A percentile compares a stretch with the other conserved stretches of the same genome.
phyloP scores from a whole-genome alignment of 2,888 invertebrate species.

The Orthosia incerta region DNA sequence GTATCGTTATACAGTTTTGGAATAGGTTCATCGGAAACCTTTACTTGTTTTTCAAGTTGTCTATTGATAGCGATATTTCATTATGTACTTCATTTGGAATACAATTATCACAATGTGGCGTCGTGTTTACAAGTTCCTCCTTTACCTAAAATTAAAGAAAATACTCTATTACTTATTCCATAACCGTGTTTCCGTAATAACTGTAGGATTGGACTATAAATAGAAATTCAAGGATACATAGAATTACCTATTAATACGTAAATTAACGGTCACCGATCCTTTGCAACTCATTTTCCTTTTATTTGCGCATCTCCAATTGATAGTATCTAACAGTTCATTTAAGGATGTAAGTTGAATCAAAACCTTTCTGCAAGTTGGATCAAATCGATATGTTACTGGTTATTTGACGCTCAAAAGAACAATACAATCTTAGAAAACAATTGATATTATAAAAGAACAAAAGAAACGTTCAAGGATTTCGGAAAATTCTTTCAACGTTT shows the following conservation, averaged over 20 bases:
- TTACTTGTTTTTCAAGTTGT: conserved; percentile 1
- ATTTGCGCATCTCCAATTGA: not conserved
- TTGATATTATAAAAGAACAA: conserved; percentile 5
- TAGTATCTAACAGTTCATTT: not conserved
- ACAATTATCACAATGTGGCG: no score
- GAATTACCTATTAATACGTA: conserved; percentile 5
- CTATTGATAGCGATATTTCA: not conserved
- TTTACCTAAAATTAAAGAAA: no score
- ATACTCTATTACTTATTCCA: no score
- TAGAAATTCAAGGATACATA: not conserved
- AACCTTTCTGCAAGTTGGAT: not conserved
- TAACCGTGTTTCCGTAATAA: not conserved
- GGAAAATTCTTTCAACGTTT: not conserved
- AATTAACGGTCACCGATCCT: not conserved
- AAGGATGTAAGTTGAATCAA: no score
- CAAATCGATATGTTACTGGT: not conserved
- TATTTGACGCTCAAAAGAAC: not conserved
- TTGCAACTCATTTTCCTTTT: not conserved
- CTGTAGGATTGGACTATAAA: not conserved
- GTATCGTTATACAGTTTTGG: no score
- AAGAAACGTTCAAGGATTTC: conserved; percentile 11
- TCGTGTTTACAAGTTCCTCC: no score
- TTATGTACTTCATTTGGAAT: no score
- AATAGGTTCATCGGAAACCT: not conserved
- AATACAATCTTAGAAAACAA: not conserved